A percentile compares a stretch with the other conserved stretches of the same genome.
Conservation (phyloP, 1,140 invertebrate genomes). For the Pogonognathellus flavescens region DNA sequence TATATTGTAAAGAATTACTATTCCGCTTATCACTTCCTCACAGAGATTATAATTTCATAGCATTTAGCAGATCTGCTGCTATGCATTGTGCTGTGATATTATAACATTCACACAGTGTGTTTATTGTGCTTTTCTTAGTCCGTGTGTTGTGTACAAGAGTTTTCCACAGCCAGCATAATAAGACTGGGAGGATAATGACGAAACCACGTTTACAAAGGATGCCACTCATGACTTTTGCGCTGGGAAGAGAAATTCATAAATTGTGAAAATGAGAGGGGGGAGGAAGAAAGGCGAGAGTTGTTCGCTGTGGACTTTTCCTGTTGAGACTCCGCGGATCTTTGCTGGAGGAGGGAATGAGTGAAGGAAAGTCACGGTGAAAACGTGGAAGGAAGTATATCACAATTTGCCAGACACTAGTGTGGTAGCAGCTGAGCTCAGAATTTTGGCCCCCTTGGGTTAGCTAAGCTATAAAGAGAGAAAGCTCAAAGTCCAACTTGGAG, state of each 20-base stretch:
- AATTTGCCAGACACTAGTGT: slow-evolving; percentile 41
- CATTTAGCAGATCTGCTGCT: too few relatives aligned
- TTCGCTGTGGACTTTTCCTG: background rate
- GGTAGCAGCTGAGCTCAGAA: slow-evolving; percentile 33
- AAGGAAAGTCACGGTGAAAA: background rate
- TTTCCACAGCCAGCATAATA: background rate
- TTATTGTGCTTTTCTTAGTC: too few relatives aligned
- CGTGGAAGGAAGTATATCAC: slow-evolving; percentile 29
- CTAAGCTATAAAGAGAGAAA: slow-evolving; percentile 29
- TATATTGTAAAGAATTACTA: too few relatives aligned
- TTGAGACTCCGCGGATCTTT: background rate
- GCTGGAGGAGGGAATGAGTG: slow-evolving; percentile 2
- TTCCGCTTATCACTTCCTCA: too few relatives aligned
- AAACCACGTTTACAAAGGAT: background rate
- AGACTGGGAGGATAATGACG: background rate
- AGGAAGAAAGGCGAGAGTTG: background rate
- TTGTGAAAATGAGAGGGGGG: background rate
- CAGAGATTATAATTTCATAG: too few relatives aligned
- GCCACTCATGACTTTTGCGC: background rate
- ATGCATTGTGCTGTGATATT: too few relatives aligned
- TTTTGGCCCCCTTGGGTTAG: slow-evolving; percentile 41
- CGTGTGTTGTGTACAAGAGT: too few relatives aligned
- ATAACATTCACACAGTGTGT: too few relatives aligned
- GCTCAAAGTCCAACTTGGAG: slow-evolving; percentile 24
- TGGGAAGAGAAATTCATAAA: background rate